Evolutionary conservation across 2,113 vertebrate species (phyloP).

Genomic region (Zapus hudsonius): DNA sequence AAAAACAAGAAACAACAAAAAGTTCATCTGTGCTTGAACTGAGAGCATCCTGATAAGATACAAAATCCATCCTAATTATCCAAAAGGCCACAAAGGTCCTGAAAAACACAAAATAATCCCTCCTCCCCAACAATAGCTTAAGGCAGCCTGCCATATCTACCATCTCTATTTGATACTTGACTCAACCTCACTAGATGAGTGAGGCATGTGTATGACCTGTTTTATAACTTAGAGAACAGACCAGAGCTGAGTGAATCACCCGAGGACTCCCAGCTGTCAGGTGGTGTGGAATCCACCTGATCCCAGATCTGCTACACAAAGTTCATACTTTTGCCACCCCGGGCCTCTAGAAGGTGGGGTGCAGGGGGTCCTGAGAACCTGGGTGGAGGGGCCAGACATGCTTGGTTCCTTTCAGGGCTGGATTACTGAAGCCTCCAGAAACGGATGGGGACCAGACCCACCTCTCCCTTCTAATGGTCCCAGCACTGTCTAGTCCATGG

Average conservation of each 20-base stretch:
- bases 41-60: neutral
- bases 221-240: conserved; percentile 62
- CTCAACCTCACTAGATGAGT: conserved; percentile 16
- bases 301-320: neutral
- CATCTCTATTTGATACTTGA: conserved; percentile 17
- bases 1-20: too few species aligned
- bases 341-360: neutral
- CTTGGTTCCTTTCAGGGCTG: neutral
- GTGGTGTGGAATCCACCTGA: neutral
- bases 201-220: conserved; percentile 45
- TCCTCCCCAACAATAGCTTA: neutral
- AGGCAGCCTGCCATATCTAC: neutral
- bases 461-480: neutral
- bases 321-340: neutral
- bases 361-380: neutral
- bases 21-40: neutral
- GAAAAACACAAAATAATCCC: neutral
- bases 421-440: neutral
- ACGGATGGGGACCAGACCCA: neutral
- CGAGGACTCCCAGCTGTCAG: neutral
- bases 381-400: neutral
- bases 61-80: neutral
- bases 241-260: conserved; percentile 44
- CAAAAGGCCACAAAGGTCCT: neutral
- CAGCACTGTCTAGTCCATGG: neutral